Percentiles rank a stretch among this genome's conserved stretches.
Conservation (phyloP, 2,113 vertebrate species). For the Fregata magnificens region DNA sequence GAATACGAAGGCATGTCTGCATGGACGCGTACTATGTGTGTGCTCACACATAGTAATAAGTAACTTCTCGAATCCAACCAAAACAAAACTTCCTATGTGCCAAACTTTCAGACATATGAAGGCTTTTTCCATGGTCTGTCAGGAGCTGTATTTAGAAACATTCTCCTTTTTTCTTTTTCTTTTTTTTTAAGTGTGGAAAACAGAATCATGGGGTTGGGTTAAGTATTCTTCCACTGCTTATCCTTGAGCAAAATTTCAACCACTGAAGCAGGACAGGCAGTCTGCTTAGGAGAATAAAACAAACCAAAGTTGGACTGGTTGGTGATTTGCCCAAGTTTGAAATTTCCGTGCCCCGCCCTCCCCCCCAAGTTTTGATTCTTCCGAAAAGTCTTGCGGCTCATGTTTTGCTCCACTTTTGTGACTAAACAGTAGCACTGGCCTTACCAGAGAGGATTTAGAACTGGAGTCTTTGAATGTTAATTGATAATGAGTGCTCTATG, state of each 20-base stretch:
- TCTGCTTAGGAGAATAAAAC: neutral
- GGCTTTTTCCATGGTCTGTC: conserved; percentile 64
- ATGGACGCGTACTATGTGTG: neutral
- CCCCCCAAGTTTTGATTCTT: neutral
- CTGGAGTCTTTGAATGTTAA: neutral
- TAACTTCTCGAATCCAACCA: conserved; percentile 46
- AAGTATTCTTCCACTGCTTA: conserved; percentile 36
- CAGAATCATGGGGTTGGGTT: conserved; percentile 24
- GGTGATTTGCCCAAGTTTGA: neutral
- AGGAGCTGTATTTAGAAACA: conserved; percentile 74
- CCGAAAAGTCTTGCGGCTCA: neutral
- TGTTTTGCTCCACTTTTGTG: neutral
- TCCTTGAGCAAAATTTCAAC: neutral
- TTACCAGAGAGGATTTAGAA: neutral
- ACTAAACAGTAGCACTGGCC: neutral
- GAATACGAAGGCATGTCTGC: conserved; percentile 23
- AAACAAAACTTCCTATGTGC: neutral
- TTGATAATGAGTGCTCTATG: neutral
- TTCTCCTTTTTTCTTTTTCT: conserved; percentile 9
- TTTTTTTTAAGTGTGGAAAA: conserved; percentile 41
- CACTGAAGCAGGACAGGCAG: neutral
- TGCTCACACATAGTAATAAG: neutral
- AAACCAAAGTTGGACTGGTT: neutral
- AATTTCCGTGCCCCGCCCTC: neutral
- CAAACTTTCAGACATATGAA: conserved; percentile 50